Evolutionary conservation across 2,797 vertebrate genomes (phyloP), one percentile per base, ranked within the genome.

Genomic region (Ibycter americanus): DNA sequence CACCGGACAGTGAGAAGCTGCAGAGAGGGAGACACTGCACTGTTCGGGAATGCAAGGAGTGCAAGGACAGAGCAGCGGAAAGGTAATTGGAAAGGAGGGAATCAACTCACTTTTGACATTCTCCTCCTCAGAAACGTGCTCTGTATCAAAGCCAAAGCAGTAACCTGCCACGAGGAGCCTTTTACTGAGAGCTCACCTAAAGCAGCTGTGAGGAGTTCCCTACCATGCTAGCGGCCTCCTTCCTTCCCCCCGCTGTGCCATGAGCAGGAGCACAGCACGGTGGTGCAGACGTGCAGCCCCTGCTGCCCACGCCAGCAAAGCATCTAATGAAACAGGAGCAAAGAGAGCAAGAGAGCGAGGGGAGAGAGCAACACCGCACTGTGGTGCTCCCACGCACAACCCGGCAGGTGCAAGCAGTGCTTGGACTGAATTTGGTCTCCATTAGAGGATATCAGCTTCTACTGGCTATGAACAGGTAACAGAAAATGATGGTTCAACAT

Each of bases 241-340:
- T 65, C 55, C 63, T 32, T 29, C 73, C 52, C 63, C 32, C 26
- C 1, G 1, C 34, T 25, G 32, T 61, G 63, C 26, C 63, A 22
- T 0, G 0, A 76, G 66, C 61, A 84, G 40, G 32, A 55, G 31
- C 26, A 4, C 0, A 9, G 38, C 54, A 58, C 18, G 2, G 7
- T 23, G 32, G 9, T 4, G 40, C 6, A 4, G 20, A 36, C 6
- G 29, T 26, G 44, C 34, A 74, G 52, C 52, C 44, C 8, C n/a
- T 61, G 40, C 27, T n/a, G 71, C 25, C 7, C 1, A 2, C 1
- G 3, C 40, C 74, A 31, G 20, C 8, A 19, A 55, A 79, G 23
- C 23, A 31, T 7, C 11, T 18, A 9, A n/a, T 5, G 22, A 65
- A 58, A 47, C 3, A 52, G 25, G 20, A 56, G 52, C 51, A 66